Percentiles rank a stretch among this genome's conserved stretches.
Conservation (phyloP, 2,888 invertebrate species). For the Drosophila antonietae region DNA sequence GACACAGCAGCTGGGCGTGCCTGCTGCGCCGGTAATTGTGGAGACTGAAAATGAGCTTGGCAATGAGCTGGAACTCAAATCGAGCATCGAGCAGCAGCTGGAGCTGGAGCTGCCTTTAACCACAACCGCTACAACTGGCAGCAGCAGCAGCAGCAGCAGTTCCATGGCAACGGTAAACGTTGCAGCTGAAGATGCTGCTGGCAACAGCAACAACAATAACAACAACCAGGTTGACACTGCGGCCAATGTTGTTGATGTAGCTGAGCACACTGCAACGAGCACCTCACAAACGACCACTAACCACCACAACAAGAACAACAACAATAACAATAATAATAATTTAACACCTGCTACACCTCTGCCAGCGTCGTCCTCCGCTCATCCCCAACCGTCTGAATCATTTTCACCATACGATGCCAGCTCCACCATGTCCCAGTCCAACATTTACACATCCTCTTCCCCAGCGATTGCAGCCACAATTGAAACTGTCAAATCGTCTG, state of each 20-base stretch:
- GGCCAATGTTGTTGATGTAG: slow-evolving; percentile 55
- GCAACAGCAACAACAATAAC: slow-evolving; percentile 37
- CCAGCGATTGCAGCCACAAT: slow-evolving; percentile 40
- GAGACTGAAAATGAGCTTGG: slow-evolving; percentile 52
- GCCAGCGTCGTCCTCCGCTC: slow-evolving; percentile 26
- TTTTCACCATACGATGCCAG: slow-evolving; percentile 52
- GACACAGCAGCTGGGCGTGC: slow-evolving; percentile 41
- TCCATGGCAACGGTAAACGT: slow-evolving; percentile 54
- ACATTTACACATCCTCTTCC: slow-evolving; percentile 26
- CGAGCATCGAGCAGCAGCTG: slow-evolving; percentile 10
- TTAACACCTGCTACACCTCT: slow-evolving; percentile 49
- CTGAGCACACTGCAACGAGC: slow-evolving; percentile 59
- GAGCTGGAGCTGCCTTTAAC: slow-evolving; percentile 23
- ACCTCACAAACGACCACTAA: slow-evolving; percentile 61
- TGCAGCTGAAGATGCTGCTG: slow-evolving; percentile 35
- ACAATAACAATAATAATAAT: slow-evolving; percentile 25
- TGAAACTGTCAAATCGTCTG: slow-evolving; percentile 49
- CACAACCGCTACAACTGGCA: slow-evolving; percentile 38
- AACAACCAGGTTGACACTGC: slow-evolving; percentile 55
- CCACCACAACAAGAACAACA: slow-evolving; percentile 46
- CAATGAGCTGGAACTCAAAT: slow-evolving; percentile 43
- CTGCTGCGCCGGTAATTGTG: slow-evolving; percentile 55
- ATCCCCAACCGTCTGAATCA: slow-evolving; percentile 38
- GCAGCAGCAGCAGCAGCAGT: slow-evolving; percentile 8
- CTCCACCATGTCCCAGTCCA: slow-evolving; percentile 44